These are phyloP conservation scores for Diadumene lineata DNA, from an alignment of 92 coral and sea anemone genomes.

Conservation along the genomic window DNA sequence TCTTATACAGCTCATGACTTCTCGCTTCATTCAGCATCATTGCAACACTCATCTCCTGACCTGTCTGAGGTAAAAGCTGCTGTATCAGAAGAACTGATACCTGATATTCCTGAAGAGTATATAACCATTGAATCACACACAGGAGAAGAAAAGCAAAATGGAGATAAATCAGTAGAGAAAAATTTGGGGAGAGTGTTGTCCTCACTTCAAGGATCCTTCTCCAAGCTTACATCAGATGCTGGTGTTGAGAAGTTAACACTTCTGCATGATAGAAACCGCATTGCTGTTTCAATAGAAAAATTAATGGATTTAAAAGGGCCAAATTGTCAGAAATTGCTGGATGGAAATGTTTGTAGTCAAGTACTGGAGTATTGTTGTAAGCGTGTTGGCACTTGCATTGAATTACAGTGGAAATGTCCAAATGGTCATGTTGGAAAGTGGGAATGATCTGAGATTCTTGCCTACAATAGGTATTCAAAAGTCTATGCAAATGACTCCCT, in stretches of 20 bases:
- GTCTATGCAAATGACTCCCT: neutral
- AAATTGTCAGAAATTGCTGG: conserved; percentile 13
- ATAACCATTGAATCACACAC: neutral
- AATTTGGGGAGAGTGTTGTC: neutral
- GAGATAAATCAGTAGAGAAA: too few relatives aligned
- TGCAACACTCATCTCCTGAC: too few relatives aligned
- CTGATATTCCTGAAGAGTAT: too few relatives aligned
- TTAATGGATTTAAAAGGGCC: too few relatives aligned
- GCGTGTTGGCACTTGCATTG: neutral
- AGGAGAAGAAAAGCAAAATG: neutral
- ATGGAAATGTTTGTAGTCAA: neutral
- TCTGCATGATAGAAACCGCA: conserved; percentile 23
- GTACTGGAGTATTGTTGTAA: neutral
- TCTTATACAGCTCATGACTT: neutral
- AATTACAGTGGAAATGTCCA: neutral
- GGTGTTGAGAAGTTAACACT: neutral
- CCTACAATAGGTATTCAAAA: neutral
- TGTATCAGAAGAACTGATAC: too few relatives aligned
- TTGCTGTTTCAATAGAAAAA: conserved; percentile 37
- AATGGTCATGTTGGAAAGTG: neutral
- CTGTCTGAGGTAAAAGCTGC: neutral
- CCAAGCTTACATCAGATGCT: neutral
- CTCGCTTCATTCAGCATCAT: neutral
- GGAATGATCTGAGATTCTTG: neutral
- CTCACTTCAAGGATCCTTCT: neutral